Base-by-base conservation (phyloP, 2,797 vertebrate species). In the Choloepus didactylus region DNA sequence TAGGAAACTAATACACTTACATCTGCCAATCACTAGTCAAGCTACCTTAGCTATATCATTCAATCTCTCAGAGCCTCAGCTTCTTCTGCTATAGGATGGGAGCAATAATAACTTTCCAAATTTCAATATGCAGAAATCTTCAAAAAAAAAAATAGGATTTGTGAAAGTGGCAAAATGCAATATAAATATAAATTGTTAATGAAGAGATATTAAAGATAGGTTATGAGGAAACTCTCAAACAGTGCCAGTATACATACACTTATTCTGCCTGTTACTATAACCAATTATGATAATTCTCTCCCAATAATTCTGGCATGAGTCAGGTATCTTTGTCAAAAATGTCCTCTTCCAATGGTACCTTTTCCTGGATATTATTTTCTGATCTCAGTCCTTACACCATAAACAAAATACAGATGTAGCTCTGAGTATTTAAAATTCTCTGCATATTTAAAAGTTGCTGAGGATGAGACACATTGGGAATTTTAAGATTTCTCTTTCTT, bases 351-450 rank as follows among this genome's bases (percentile, higher is more conserved):
- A 23, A 25, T 77, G 14, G 2, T 38, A 16, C 16, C 9, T 59
- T 7, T 23, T 49, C 15, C 9, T 21, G 25, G 64, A 49, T 84
- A 25, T 15, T 56, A n/a, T 29, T 54, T 85, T 64, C 29, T 88
- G 2, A 6, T 80, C 64, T 95, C 4, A 60, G 21, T 11, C 19
- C 35, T 51, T 88, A 51, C 31, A 49, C 3, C 27, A 59, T 27
- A 87, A 94, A 27, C 18, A 64, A 0, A 27, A 21, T 29, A 18
- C 23, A 41, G 49, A 85, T 1, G 7, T 3, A 91, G 10, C 12
- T 21, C 29, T 90, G 18, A 49, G 29, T 29, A 69, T n/a, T 77
- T 51, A 92, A 64, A 81, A 56, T 87, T 89, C n/a, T 89, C 67
- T 49, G 10, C 46, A 49, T 35, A 35, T 35, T 49, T 10, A 35